Conservation (phyloP, 1,140 invertebrate species). For the Pseudoatta argentina region DNA sequence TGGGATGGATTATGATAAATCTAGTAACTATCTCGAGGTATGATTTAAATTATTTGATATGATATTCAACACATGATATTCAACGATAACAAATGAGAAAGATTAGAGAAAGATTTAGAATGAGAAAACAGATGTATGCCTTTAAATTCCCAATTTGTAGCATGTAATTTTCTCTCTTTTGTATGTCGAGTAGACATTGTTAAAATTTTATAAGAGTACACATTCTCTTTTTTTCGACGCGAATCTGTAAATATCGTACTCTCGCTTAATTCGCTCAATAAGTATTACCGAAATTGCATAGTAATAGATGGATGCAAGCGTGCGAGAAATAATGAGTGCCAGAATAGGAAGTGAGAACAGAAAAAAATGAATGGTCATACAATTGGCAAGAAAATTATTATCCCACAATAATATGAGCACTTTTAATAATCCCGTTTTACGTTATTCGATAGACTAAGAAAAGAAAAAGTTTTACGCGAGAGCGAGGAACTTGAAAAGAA, state of each 20-base stretch:
- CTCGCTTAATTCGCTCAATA: conserved; percentile 41
- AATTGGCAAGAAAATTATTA: neutral
- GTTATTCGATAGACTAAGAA: neutral
- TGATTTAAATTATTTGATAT: neutral
- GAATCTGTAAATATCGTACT: neutral
- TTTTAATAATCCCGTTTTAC: neutral
- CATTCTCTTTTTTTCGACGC: neutral
- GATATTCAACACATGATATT: neutral
- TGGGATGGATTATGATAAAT: neutral
- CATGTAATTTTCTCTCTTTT: neutral
- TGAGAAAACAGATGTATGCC: neutral
- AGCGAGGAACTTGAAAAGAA: neutral
- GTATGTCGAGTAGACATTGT: neutral
- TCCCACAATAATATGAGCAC: neutral
- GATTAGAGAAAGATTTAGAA: neutral
- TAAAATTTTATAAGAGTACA: neutral
- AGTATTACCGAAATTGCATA: conserved; percentile 64
- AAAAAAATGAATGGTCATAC: conserved; percentile 5
- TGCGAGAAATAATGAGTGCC: neutral
- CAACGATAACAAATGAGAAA: neutral
- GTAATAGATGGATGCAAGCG: conserved; percentile 3
- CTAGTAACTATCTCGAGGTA: neutral
- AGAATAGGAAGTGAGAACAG: conserved; percentile 42
- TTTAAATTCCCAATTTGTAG: neutral
- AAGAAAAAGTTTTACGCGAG: neutral